These are phyloP conservation scores for Rhorus exstirpatorius DNA, from an alignment of 2,888 invertebrate species.

Conservation along the genomic window DNA sequence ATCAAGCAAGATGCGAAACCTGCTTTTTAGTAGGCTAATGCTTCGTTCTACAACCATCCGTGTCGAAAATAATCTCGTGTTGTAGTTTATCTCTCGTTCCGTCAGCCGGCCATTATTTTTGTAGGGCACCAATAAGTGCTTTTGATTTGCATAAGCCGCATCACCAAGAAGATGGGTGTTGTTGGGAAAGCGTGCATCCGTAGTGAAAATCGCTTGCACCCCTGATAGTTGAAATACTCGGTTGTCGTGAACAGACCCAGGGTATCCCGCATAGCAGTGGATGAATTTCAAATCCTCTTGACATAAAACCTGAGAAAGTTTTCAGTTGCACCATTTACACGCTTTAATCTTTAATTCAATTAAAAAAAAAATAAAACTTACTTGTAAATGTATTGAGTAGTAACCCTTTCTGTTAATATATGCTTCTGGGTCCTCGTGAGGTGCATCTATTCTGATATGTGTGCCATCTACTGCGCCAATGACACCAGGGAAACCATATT, in stretches of 20 bases:
- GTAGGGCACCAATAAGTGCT: constrained; percentile 43
- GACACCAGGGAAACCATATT: constrained; percentile 46
- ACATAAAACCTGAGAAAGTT: constrained; percentile 46
- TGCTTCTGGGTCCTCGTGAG: constrained; percentile 10
- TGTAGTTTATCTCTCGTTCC: constrained; percentile 23
- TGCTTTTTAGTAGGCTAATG: constrained; percentile 8
- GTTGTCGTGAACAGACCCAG: constrained; percentile 49
- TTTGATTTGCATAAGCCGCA: constrained; percentile 41
- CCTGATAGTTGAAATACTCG: constrained; percentile 48
- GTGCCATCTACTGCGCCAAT: constrained; percentile 32
- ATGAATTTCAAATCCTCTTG: constrained; percentile 31
- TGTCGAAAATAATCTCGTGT: constrained; percentile 17
- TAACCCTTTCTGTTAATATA: constrained; percentile 54
- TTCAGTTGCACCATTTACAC: neutral
- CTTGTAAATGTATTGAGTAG: constrained; percentile 50
- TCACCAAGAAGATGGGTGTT: constrained; percentile 50
- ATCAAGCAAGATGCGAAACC: constrained; percentile 23
- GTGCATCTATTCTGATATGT: constrained; percentile 38
- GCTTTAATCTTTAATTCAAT: constrained; percentile 11
- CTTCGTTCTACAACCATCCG: constrained; percentile 31
- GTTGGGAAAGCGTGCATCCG: constrained; percentile 30
- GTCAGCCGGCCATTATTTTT: constrained; percentile 51
- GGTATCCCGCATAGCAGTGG: constrained; percentile 52
- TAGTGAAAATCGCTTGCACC: neutral
- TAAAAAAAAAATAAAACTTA: constrained; percentile 31